Base-by-base conservation (phyloP, 2,113 vertebrate genomes). In the Podilymbus podiceps region DNA sequence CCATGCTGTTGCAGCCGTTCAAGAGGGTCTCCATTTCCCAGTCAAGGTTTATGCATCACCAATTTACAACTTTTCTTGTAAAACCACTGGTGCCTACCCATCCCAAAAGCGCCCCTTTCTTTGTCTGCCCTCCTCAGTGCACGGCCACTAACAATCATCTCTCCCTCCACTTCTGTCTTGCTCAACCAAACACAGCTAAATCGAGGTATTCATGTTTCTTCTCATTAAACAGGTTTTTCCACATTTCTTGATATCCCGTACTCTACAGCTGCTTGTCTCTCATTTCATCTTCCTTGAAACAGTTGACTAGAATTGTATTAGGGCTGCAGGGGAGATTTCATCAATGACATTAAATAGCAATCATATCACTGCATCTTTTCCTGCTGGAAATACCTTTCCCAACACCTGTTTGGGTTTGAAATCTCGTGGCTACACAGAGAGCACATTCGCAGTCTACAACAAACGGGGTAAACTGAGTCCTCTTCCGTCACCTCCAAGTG, bases 141-240 rank as follows among this genome's bases (percentile, higher is more conserved):
- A 19, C 64, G 55, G 50, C 40, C 42, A 35, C 47, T 12, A 59
- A 27, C 35, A 56, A 44, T n/a, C 47, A 5, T 9, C 52, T 74
- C 64, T 77, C 46, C 46, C 46, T 74, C n/a, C 28, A n/a, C 38
- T 78, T 49, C 86, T 81, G 33, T 62, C 76, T 84, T 17, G 24
- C 56, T 84, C 86, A 84, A 15, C 3, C 17, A 71, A 71, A 58
- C 60, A 44, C 42, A 50, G 76, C 66, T 59, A 89, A 89, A 87
- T 5, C 40, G 25, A 87, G 46, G 49, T 30, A 85, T 76, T 91
- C 77, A 50, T 5, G 18, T 33, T 74, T 63, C 73, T 69, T 49
- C 66, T 64, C 30, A 63, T 19, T 53, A 89, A 95, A 96, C 81
- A 87, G 91, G 84, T 93, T 94, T 89, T 85, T 44, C 93, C 62